Percentiles rank a stretch among this genome's conserved stretches.
Evolutionary conservation across 2,888 invertebrate species (phyloP).

Genomic region (Chymomyza fuscimana): DNA sequence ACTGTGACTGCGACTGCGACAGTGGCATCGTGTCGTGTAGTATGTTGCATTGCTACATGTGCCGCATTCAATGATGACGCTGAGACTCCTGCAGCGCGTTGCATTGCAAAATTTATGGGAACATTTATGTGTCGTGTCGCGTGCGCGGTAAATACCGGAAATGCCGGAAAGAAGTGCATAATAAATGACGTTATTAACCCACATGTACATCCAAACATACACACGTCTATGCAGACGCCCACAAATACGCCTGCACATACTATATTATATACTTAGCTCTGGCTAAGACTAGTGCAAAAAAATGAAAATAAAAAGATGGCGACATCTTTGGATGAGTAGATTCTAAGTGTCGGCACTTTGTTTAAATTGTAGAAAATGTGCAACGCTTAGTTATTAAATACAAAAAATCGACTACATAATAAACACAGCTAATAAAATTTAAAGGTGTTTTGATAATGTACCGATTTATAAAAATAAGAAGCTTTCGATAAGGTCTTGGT

Average conservation of each 20-base stretch:
- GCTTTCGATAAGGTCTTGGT: too few relatives aligned
- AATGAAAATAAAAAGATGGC: slow-evolving; percentile 20
- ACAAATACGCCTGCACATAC: neutral
- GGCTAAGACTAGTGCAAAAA: neutral
- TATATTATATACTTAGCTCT: neutral
- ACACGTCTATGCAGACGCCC: neutral
- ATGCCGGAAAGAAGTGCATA: slow-evolving; percentile 74
- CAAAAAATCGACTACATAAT: neutral
- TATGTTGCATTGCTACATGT: slow-evolving; percentile 51
- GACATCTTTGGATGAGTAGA: slow-evolving; percentile 2
- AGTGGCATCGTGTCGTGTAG: slow-evolving; percentile 44
- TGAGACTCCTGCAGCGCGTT: slow-evolving; percentile 16
- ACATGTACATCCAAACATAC: slow-evolving; percentile 52
- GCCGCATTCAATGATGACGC: slow-evolving; percentile 42
- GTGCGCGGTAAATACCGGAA: slow-evolving; percentile 75
- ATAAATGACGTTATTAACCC: slow-evolving; percentile 74
- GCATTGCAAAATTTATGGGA: slow-evolving; percentile 69
- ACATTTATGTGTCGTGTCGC: slow-evolving; percentile 75
- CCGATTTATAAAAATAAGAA: too few relatives aligned
- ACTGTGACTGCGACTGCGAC: neutral
- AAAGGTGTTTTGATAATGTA: too few relatives aligned
- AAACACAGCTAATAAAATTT: too few relatives aligned
- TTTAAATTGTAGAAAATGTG: slow-evolving; percentile 10
- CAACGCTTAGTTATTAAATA: neutral
- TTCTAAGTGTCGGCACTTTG: slow-evolving; percentile 11